Evolutionary conservation across 2,113 vertebrate species (phyloP), one percentile per base, ranked within the genome.

Genomic region (Poicephalus meyeri): DNA sequence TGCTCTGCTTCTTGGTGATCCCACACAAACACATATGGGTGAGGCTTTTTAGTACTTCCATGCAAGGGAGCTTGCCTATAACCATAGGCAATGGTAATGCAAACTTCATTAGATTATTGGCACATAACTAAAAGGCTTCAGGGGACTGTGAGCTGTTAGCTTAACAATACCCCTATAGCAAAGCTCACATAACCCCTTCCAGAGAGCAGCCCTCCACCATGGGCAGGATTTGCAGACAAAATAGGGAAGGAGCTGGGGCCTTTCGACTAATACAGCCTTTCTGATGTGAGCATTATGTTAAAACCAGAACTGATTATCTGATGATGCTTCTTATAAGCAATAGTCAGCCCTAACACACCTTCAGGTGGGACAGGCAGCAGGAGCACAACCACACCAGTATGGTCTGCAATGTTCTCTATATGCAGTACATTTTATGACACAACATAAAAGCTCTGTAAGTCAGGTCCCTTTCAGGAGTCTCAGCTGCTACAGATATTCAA

Each of bases 41-140:
- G 95, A 92, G 82, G 28, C 25, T 89, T 93, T 89, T 84, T 39
- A 77, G 68, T 50, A 42, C 39, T 88, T 86, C 80, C 76, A 71
- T 37, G 80, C 64, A 61, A 56, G 72, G 35, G 66, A 80, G 64
- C 65, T 78, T 64, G 61, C 52, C 73, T 61, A 35, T 76, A 93
- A 55, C 88, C 72, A 29, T 55, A 74, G 90, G 55, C 90, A 44
- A 25, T 25, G 47, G 64, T 80, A 88, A 66, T 28, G 49, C 47
- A 91, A 35, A 91, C 66, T 84, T 90, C 80, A 65, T 90, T 50
- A 81, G 26, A 26, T 46, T 91, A 37, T 35, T 91, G 56, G 72
- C 80, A 83, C 16, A 2, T 47, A 74, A 64, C 39, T 47, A 61
- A 78, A 90, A 31, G 31, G 52, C 68, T 90, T 68, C 42, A 29